Evolutionary conservation across 2,797 vertebrate species (phyloP), one percentile per base, ranked within the genome.

Genomic region (Anguilla obscura): DNA sequence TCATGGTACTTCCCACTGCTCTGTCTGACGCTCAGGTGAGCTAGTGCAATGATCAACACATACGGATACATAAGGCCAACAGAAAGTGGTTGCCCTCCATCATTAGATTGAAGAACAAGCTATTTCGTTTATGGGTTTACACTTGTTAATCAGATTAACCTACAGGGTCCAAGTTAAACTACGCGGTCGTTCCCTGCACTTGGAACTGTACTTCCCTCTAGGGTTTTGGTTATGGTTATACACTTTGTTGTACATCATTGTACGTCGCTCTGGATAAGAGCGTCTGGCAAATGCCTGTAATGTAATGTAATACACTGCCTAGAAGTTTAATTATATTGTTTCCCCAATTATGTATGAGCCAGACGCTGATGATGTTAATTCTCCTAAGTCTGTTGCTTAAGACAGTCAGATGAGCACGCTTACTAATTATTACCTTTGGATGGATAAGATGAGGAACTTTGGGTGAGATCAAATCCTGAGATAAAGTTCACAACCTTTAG

Each of bases 401-500:
- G 71, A 76, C 18, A 76, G 36, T 10, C 33, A 18, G 71, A 76
- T 76, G 10, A 40, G 71, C 30, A 18, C 18, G 71, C 30, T 40
- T 2, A 40, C 33, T 76, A 76, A 74, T 33, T 40, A 40, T 40
- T 74, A 74, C 69, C 30, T 30, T 74, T 1, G 27, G 69, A 74
- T 74, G 27, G 21, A 74, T 27, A 33, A 30, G 69, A 74, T 74
- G 30, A 74, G 9, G 27, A 74, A 74, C 30, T 30, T 74, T 21
- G n/a, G 4, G 69, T 27, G 30, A 74, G 69, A 74, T 74, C 69
- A 74, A 74, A 74, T 74, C 27, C 14, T 8, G 5, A 30, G 69
- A 74, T 74, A 74, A 8, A 8, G 69, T 74, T 74, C 69, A 74
- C 69, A 74, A 74, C 69, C 16, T 74, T 74, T 74, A 74, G 8